These are phyloP conservation scores for Enteromius fasciolatus DNA, from an alignment of 2,797 vertebrate species.

Conservation along the genomic window DNA sequence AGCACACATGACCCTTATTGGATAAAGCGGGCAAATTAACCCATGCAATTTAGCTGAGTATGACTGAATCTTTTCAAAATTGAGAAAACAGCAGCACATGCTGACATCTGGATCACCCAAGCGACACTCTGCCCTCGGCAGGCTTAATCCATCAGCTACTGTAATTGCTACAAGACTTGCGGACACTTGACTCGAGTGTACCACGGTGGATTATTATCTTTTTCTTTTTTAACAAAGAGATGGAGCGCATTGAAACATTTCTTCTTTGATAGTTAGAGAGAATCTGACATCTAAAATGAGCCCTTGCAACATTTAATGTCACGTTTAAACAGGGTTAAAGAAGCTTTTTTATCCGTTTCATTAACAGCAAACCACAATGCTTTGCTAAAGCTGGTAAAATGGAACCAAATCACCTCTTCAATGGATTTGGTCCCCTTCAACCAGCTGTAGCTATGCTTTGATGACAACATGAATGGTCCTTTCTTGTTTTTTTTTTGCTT, in stretches of 20 bases:
- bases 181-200: slow-evolving; percentile 80
- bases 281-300: slow-evolving; percentile 36
- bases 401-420: slow-evolving; percentile 99
- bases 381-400: slow-evolving; percentile 99
- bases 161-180: slow-evolving; percentile 80
- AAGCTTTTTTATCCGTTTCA: neutral
- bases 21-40: slow-evolving; percentile 48
- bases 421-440: slow-evolving; percentile 99
- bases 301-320: neutral
- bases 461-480: slow-evolving; percentile 84
- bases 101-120: slow-evolving; percentile 68
- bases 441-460: slow-evolving; percentile 99
- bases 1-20: slow-evolving; percentile 19
- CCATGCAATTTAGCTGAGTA: slow-evolving; percentile 15
- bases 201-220: slow-evolving; percentile 79
- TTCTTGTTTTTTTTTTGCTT: neutral
- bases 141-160: slow-evolving; percentile 78
- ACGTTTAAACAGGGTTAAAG: neutral
- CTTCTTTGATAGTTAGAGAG: slow-evolving; percentile 34
- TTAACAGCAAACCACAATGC: slow-evolving; percentile 82
- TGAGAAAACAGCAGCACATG: slow-evolving; percentile 66
- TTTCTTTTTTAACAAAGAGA: slow-evolving; percentile 61
- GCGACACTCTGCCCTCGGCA: slow-evolving; percentile 68
- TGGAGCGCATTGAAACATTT: neutral
- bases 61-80: neutral